Evolutionary conservation across 2,113 vertebrate species (phyloP).

Genomic region (Lynx canadensis): DNA sequence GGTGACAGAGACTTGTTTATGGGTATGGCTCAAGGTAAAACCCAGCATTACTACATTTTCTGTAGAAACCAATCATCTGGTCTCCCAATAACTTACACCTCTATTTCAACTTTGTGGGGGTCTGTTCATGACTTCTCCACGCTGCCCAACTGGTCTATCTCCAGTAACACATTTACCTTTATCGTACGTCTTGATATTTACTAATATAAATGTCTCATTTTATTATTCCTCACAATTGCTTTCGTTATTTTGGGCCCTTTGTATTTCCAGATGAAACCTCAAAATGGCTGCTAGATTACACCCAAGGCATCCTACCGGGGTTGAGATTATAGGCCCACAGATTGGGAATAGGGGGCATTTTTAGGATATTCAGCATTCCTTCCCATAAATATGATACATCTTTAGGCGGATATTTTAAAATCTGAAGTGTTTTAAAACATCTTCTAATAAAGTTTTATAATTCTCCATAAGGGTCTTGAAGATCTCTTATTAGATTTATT

Average conservation of each 20-base stretch:
- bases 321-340: rapidly evolving
- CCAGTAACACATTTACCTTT: background rate
- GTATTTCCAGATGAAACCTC: background rate
- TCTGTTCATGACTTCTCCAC: rapidly evolving
- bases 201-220: rapidly evolving
- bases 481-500: background rate
- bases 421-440: background rate
- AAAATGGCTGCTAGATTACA: rapidly evolving
- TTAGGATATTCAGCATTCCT: background rate
- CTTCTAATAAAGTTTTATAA: background rate
- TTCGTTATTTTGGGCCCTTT: background rate
- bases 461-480: background rate
- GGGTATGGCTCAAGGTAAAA: background rate
- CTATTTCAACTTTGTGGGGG: rapidly evolving
- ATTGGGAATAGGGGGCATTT: rapidly evolving
- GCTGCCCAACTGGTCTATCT: rapidly evolving
- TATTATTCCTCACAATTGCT: background rate
- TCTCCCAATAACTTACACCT: rapidly evolving
- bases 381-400: rapidly evolving
- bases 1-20: rapidly evolving
- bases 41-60: rapidly evolving
- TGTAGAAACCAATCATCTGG: rapidly evolving
- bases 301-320: background rate
- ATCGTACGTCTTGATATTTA: background rate
- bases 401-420: background rate